Base-by-base conservation (phyloP, 1,140 invertebrate genomes). In the Mya arenaria region DNA sequence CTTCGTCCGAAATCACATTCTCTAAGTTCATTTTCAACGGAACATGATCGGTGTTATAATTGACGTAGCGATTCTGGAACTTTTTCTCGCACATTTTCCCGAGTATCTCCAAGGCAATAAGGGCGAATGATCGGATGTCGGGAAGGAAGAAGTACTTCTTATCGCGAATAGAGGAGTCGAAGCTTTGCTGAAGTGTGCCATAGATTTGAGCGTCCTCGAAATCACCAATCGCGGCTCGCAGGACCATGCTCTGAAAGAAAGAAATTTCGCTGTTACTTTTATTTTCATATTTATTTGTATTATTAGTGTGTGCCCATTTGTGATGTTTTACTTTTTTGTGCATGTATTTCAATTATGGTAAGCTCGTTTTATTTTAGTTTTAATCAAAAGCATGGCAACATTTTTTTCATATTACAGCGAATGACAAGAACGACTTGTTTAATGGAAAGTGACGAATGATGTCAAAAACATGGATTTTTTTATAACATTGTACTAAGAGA, bases 191-290 rank as follows among this genome's bases (percentile, higher is more conserved):
- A n/a, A 89, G 82, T 28, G 89, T 87, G n/a, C 90, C 90, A 74
- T 88, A 91, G 15, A 90, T 88, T 41, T 86, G 84, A 10, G 89
- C 87, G 19, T 89, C 85, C 48, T 91, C 90, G 82, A 91, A 91
- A 66, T 91, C 90, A 37, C 90, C 90, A 75, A 91, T 74, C 17
- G 88, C 86, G 10, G 90, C 90, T 23, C 89, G 75, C 69, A 91
- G 72, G 0, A 89, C 87, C 84, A 89, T 84, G 41, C 87, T 87
- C 90, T 91, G 85, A 73, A 82, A 82, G 28, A n/a, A 62, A 23
- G n/a, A n/a, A n/a, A n/a, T n/a, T n/a, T n/a, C n/a, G n/a, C n/a
- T n/a, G n/a, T n/a, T n/a, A n/a, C n/a, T n/a, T n/a, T n/a, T n/a
- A n/a, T n/a, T n/a, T n/a, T n/a, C n/a, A n/a, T n/a, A n/a, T n/a